A percentile compares a stretch with the other conserved stretches of the same genome.
These are phyloP conservation scores for Phyllostomus hastatus DNA, from an alignment of 2,113 vertebrate species.

Conservation along the genomic window DNA sequence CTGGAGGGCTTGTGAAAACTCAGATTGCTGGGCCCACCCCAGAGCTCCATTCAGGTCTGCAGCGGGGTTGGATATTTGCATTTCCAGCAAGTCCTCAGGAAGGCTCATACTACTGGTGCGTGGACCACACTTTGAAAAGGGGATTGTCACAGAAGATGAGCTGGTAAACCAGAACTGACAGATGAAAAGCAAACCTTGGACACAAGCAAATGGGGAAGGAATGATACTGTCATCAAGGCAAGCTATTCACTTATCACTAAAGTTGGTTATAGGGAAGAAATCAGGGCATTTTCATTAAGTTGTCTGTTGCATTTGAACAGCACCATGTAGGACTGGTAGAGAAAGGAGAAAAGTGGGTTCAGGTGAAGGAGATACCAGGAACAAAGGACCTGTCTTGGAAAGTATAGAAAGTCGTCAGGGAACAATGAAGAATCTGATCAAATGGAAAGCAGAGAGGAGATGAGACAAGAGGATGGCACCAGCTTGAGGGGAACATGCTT, in stretches of 20 bases:
- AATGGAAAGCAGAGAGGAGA: not conserved
- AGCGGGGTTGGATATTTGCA: not conserved
- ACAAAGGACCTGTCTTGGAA: not conserved
- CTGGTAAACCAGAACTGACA: not conserved
- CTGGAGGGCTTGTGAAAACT: not conserved
- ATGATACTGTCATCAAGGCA: not conserved
- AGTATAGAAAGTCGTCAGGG: not conserved
- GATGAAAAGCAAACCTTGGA: not conserved
- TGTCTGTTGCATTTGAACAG: not conserved
- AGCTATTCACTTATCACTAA: not conserved
- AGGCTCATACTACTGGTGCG: not conserved
- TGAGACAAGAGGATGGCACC: not conserved
- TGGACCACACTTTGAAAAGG: not conserved
- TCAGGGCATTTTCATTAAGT: not conserved
- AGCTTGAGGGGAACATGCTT: not conserved
- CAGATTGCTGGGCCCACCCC: fast-evolving
- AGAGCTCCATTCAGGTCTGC: not conserved
- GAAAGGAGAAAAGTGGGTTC: not conserved
- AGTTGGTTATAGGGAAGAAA: not conserved
- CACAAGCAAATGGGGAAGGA: not conserved
- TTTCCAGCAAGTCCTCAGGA: not conserved
- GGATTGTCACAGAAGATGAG: not conserved
- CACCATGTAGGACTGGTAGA: not conserved
- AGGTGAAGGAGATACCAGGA: not conserved
- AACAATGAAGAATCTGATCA: not conserved